Percentiles rank a stretch among this genome's conserved stretches.
Conservation (phyloP, 2,113 vertebrate species). For the Scomber scombrus region DNA sequence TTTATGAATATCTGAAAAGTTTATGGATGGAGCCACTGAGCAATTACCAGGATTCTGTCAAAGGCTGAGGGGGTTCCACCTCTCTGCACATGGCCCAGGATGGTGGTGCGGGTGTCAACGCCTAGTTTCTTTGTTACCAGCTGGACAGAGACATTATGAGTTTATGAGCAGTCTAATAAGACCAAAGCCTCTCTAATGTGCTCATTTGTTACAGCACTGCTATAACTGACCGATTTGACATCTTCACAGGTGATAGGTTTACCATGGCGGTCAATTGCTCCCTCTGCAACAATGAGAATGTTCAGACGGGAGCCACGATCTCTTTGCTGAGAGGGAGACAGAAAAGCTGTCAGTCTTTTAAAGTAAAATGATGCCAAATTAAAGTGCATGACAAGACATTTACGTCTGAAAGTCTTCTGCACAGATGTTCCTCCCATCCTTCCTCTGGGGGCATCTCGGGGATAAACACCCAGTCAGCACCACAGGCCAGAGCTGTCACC, state of each 20-base stretch:
- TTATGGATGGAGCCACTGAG: background rate
- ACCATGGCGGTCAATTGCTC: constrained; percentile 87
- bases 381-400: background rate
- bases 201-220: background rate
- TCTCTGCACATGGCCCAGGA: constrained; percentile 95
- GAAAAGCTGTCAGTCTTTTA: background rate
- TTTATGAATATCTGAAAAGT: background rate
- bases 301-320: constrained; percentile 92
- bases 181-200: background rate
- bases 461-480: constrained; percentile 97
- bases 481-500: constrained; percentile 92
- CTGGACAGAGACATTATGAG: constrained; percentile 72
- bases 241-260: constrained; percentile 89
- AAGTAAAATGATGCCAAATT: background rate
- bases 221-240: constrained; percentile 87
- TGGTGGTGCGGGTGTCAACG: constrained; percentile 94
- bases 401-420: constrained; percentile 91
- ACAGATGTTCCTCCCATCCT: constrained; percentile 94
- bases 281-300: constrained; percentile 96
- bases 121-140: constrained; percentile 91
- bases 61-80: constrained; percentile 96
- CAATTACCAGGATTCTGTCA: constrained; percentile 92
- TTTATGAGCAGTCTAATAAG: constrained; percentile 8
- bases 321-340: constrained; percentile 83
- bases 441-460: constrained; percentile 95